Evolutionary conservation across 2,888 invertebrate species (phyloP).

Genomic region (Diadegma fenestrale): DNA sequence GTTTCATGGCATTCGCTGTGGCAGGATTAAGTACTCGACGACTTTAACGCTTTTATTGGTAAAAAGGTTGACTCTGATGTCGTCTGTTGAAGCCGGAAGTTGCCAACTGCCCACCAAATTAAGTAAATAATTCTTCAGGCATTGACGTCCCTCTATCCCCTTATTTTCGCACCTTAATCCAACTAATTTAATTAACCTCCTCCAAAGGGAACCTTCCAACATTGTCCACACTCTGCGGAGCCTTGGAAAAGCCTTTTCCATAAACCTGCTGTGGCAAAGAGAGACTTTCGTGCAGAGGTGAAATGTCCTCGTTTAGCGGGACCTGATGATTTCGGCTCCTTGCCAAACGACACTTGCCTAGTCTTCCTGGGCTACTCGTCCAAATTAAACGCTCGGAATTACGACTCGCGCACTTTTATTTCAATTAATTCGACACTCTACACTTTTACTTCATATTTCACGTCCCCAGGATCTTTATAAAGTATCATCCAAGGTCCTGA

Average conservation of each 20-base stretch:
- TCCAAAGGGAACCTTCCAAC: constrained; percentile 68
- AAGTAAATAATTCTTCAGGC: neutral
- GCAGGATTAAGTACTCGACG: neutral
- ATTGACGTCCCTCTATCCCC: neutral
- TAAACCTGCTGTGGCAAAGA: constrained; percentile 28
- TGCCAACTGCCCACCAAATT: neutral
- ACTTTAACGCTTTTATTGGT: neutral
- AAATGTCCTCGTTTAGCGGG: constrained; percentile 21
- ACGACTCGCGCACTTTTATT: constrained; percentile 77
- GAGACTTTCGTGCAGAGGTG: constrained; percentile 16
- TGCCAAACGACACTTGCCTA: constrained; percentile 40
- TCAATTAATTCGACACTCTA: constrained; percentile 80
- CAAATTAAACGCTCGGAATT: constrained; percentile 81
- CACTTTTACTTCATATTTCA: constrained; percentile 64
- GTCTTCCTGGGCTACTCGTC: too few species aligned
- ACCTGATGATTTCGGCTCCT: constrained; percentile 39
- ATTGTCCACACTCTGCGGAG: neutral
- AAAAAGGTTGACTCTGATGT: neutral
- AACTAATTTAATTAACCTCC: constrained; percentile 81
- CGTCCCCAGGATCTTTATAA: neutral
- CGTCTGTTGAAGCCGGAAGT: neutral
- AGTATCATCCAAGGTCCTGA: too few species aligned
- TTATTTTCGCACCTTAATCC: constrained; percentile 65
- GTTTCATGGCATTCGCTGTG: neutral
- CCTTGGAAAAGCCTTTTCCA: constrained; percentile 45